phyloP scores from a whole-genome alignment of 2,888 invertebrate species.

The Odontomyia ornata region DNA sequence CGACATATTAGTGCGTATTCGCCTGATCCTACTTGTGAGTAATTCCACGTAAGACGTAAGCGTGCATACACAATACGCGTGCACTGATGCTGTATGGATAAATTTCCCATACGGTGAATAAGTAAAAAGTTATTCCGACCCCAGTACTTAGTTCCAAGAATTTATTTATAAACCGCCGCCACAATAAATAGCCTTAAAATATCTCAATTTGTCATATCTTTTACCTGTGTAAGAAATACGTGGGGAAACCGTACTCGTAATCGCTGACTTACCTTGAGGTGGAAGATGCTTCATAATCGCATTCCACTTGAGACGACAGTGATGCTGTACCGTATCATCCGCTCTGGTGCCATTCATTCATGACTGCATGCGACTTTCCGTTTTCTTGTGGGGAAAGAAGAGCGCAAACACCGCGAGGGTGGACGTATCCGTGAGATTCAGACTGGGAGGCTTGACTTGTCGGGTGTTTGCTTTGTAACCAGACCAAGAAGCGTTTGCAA shows the following conservation, averaged over 20 bases:
- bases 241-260: neutral
- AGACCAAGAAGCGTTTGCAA: constrained; percentile 30
- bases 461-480: constrained; percentile 1
- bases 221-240: neutral
- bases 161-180: neutral
- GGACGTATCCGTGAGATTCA: neutral
- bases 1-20: neutral
- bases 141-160: neutral
- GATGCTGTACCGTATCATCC: neutral
- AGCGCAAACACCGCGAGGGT: neutral
- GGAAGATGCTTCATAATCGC: neutral
- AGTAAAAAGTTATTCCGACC: neutral
- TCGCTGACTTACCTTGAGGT: neutral
- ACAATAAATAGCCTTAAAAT: neutral
- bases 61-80: neutral
- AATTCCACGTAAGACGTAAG: neutral
- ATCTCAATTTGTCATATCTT: constrained; percentile 17
- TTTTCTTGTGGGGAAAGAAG: neutral
- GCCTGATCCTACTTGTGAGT: constrained; percentile 5
- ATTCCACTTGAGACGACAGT: neutral
- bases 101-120: constrained; percentile 13
- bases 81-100: neutral
- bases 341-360: neutral
- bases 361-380: neutral
- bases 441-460: neutral